Base-by-base conservation (phyloP, 2,888 invertebrate genomes). In the Altica lythri region DNA sequence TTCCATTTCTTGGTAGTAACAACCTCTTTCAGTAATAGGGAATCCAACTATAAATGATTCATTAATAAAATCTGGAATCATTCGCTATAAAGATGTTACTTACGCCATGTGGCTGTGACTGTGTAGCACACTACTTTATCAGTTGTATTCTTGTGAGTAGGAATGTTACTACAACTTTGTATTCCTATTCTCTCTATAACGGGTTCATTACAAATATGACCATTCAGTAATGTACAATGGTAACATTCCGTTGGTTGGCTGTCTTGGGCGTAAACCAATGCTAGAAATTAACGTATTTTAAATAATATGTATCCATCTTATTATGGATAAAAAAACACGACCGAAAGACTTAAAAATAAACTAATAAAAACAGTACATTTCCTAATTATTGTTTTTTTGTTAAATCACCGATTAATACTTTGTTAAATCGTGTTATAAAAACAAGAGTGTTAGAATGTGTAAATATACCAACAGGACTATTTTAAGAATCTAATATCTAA, bases 1-100 rank as follows among this genome's bases (percentile, higher is more conserved):
- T 18, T 56, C 56, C 52, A 56, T 56, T 37, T 56, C 52, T n/a
- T 47, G 22, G 38, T 56, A 56, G 17, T 48, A 56, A 19, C 56
- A 56, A 4, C 56, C 56, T 13, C 56, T 47, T 25, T 56, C 56
- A 8, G 44, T 35, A 5, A 56, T 43, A 2, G 22, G 40, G 1
- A 14, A 13, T 17, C 52, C 37, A 4, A 56, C 56, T 56, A 37
- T 13, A 53, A 53, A 13, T 32, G 9, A 32, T 13, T 2, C 12
- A 10, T 14, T 14, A 12, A 13, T 32, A 32, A 30, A 4, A 9
- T 3, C 4, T 6, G n/a, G n/a, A 10, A 30, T 30, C 4, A 4
- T 12, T 30, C n/a, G 8, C 8, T 22, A 22, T 22, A 22, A 22
- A 5, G 13, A 12, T 4, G 10, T 10, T 18, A 38, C 38, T 38